Evolutionary conservation across 2,113 vertebrate species (phyloP).

Genomic region (Hippocampus comes): DNA sequence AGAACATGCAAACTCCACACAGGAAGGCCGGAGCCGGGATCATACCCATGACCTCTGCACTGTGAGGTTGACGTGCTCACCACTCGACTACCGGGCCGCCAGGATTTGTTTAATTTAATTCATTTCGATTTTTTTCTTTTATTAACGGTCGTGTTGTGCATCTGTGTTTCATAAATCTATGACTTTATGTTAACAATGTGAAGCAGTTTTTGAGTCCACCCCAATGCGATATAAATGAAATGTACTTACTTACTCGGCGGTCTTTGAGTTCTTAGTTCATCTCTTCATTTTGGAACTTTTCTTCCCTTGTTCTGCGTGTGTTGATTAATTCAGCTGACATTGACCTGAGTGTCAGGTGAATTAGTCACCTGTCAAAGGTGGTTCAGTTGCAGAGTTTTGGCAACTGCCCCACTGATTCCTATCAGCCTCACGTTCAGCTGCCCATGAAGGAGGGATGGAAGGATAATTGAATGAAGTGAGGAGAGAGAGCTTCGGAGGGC

Average conservation of each 20-base stretch:
- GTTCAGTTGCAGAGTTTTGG: slow-evolving; percentile 68
- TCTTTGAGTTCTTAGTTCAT: slow-evolving; percentile 24
- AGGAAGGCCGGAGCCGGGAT: no score
- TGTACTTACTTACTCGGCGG: background rate
- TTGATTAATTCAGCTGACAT: slow-evolving; percentile 63
- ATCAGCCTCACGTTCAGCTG: slow-evolving; percentile 68
- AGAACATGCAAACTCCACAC: no score
- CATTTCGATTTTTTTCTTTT: background rate
- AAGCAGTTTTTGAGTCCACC: background rate
- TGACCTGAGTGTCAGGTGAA: slow-evolving; percentile 65
- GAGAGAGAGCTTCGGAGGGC: slow-evolving; percentile 42
- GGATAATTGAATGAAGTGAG: slow-evolving; percentile 45
- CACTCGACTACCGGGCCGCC: no score
- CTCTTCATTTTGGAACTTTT: slow-evolving; percentile 53
- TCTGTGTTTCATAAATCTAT: background rate
- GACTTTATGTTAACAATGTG: background rate
- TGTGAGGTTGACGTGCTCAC: no score
- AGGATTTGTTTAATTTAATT: no score
- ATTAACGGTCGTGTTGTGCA: background rate
- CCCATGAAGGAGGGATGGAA: slow-evolving; percentile 67
- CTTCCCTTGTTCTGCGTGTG: slow-evolving; percentile 46
- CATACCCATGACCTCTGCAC: no score
- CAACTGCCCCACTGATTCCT: slow-evolving; percentile 64
- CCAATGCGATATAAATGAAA: background rate
- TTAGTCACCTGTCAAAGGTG: slow-evolving; percentile 77